Conservation (phyloP, 2,888 invertebrate genomes). For the Cantharis rustica region DNA sequence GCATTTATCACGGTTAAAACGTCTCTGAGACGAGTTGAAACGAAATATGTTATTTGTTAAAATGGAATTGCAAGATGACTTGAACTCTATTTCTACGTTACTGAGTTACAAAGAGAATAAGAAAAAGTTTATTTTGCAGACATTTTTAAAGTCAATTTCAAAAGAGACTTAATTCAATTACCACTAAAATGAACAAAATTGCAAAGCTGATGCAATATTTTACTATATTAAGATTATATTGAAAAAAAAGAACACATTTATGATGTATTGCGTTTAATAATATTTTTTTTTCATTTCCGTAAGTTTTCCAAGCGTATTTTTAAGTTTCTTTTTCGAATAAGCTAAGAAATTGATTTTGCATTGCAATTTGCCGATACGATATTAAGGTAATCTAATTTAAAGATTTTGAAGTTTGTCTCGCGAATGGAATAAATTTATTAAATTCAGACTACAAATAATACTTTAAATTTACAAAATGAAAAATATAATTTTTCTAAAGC, state of each 20-base stretch:
- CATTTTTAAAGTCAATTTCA: conserved; percentile 14
- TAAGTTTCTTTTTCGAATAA: background rate
- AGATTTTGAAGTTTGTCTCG: conserved; percentile 21
- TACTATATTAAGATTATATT: background rate
- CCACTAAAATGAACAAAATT: conserved; percentile 12
- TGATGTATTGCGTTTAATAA: background rate
- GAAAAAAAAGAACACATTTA: background rate
- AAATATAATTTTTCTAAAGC: background rate
- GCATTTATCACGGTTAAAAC: conserved; percentile 14
- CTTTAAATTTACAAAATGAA: background rate
- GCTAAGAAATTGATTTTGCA: conserved; percentile 11
- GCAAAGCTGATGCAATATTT: conserved; percentile 17
- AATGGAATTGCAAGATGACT: conserved; percentile 16
- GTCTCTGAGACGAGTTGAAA: conserved; percentile 12
- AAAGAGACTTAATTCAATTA: conserved; percentile 26
- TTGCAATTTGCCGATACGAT: conserved; percentile 21
- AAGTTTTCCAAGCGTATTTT: background rate
- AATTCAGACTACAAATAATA: background rate
- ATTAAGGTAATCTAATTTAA: conserved; percentile 26
- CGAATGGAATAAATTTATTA: background rate
- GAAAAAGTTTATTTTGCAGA: conserved; percentile 9
- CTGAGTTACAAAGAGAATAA: conserved; percentile 1
- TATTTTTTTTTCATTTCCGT: background rate
- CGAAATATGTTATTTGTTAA: conserved; percentile 17
- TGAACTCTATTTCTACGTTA: conserved; percentile 18